Evolutionary conservation across 2,888 invertebrate genomes (phyloP).

Genomic region (Byasa hedistus): DNA sequence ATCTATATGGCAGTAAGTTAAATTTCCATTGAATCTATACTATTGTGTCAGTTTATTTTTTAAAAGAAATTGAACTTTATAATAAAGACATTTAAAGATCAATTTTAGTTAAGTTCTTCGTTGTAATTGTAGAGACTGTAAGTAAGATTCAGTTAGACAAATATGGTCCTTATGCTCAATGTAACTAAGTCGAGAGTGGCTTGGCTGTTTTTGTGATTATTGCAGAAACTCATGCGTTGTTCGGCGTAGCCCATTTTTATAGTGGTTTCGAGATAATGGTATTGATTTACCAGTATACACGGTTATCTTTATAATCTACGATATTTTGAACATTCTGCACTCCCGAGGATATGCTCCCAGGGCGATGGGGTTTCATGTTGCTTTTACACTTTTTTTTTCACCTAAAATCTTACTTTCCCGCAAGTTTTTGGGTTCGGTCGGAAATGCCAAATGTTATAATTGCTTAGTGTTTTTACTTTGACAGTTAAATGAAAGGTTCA

Average conservation of each 20-base stretch:
- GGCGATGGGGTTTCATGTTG: constrained; percentile 31
- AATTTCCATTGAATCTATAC: constrained; percentile 2
- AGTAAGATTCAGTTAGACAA: constrained; percentile 22
- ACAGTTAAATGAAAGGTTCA: no score
- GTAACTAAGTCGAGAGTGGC: constrained; percentile 35
- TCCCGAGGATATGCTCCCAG: constrained; percentile 33
- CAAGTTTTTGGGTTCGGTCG: background rate
- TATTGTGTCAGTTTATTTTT: background rate
- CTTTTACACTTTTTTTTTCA: constrained; percentile 9
- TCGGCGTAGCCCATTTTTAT: constrained; percentile 71
- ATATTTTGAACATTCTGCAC: constrained; percentile 44
- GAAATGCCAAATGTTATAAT: background rate
- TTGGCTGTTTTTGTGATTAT: constrained; percentile 34
- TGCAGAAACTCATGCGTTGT: constrained; percentile 57
- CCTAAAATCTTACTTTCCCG: constrained; percentile 1
- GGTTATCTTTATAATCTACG: constrained; percentile 59
- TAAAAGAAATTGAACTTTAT: constrained; percentile 28
- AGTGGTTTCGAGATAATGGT: constrained; percentile 77
- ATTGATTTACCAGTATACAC: constrained; percentile 71
- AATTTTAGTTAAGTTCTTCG: constrained; percentile 42
- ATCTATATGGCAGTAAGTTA: background rate
- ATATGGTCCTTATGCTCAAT: constrained; percentile 32
- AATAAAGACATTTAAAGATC: constrained; percentile 42
- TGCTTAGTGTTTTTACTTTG: no score
- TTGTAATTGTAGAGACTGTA: constrained; percentile 40